Base-by-base conservation (phyloP, 2,888 invertebrate genomes). In the Fragum sueziense region DNA sequence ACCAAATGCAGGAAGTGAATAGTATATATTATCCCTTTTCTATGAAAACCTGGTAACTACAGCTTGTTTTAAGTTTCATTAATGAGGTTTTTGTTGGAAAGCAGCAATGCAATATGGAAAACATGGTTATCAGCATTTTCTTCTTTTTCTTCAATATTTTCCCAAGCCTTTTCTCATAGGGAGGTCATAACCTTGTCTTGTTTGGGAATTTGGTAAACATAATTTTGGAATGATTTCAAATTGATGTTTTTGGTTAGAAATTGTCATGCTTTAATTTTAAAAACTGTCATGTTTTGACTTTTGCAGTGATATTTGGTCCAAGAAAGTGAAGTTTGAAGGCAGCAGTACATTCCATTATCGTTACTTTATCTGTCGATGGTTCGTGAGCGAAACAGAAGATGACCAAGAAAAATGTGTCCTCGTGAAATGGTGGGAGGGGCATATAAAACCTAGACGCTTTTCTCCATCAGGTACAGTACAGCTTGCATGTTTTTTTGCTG, bases 361-460 rank as follows among this genome's bases (percentile, higher is more conserved):
- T 3, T 90, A 88, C 68, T 86, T 87, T 72, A 84, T 87, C 29
- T 85, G 86, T 59, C 76, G 70, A 9, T 68, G 84, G 9, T 74
- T 62, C 9, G 84, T 78, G 31, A 78, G 85, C 0, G 88, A 87
- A 20, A 84, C 73, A 41, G 87, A 86, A 52, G 84, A 72, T 14
- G 79, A 74, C n/a, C 74, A 80, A 1, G 71, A 61, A 37, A 59
- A 75, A 41, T 69, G 41, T 7, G 67, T 86, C 1, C 76, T 85
- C 41, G 84, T 89, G 6, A 86, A 82, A 34, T 79, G 79, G 75
- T 89, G 88, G 89, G 89, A 89, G 70, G 85, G 88, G 9, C 88
- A 88, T 72, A 84, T 86, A 14, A 79, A 77, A 67, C 87, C 87
- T n/a, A 71, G 89, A 68, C 41, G 65, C 17, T 86, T 86, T 47